Percentiles rank a stretch among this genome's conserved stretches.
Evolutionary conservation across 1,140 invertebrate genomes (phyloP).

Genomic region (Papilio xuthus): DNA sequence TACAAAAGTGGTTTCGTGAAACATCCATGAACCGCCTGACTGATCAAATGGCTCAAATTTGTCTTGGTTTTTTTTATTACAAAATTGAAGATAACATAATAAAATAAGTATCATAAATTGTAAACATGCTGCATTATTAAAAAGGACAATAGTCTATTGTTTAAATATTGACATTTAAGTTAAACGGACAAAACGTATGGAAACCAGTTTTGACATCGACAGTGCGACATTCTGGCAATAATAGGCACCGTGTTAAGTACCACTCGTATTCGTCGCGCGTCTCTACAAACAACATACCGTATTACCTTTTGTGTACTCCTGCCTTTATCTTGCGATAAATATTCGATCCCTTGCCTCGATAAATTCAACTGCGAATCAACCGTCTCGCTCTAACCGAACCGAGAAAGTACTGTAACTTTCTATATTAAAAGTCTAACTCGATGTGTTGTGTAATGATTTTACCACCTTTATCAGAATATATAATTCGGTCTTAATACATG

Average conservation of each 20-base stretch:
- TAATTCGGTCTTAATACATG: no score
- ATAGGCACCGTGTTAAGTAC: slow-evolving; percentile 11
- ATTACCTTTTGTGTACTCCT: slow-evolving; percentile 46
- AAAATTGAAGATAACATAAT: background rate
- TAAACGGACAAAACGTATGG: background rate
- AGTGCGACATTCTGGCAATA: background rate
- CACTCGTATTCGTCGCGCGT: slow-evolving; percentile 37
- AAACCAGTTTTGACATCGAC: slow-evolving; percentile 3
- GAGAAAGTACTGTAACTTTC: slow-evolving; percentile 64
- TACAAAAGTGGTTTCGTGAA: background rate
- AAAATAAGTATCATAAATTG: background rate
- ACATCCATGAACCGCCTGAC: background rate
- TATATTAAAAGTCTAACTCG: slow-evolving; percentile 48
- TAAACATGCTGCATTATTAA: background rate
- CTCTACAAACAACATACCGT: slow-evolving; percentile 41
- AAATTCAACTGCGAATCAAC: slow-evolving; percentile 41
- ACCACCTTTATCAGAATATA: background rate
- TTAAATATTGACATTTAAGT: background rate
- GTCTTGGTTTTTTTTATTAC: background rate
- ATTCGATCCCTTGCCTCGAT: slow-evolving; percentile 44
- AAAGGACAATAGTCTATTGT: slow-evolving; percentile 9
- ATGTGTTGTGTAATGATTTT: slow-evolving; percentile 17
- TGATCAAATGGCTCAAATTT: background rate
- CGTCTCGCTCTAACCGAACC: slow-evolving; percentile 52
- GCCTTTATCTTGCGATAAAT: slow-evolving; percentile 46